Percentiles rank a stretch among this genome's conserved stretches.
Evolutionary conservation across 2,888 invertebrate genomes (phyloP).

Genomic region (Polydrusus cervinus): DNA sequence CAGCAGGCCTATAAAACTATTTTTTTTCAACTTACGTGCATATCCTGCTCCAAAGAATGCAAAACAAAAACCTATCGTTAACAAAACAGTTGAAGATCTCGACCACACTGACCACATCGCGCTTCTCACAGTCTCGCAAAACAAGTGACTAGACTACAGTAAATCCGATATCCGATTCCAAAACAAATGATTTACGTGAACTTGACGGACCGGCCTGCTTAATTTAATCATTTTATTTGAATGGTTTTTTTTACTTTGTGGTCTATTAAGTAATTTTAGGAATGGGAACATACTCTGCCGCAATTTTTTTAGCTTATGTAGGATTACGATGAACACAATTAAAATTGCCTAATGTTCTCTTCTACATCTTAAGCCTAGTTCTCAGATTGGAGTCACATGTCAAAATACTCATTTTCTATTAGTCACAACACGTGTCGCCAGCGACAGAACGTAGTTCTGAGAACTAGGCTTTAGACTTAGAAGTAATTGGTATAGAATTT

Average conservation of each 20-base stretch:
- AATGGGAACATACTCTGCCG: neutral
- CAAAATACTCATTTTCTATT: too few species aligned
- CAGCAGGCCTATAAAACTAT: too few species aligned
- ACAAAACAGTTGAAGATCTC: conserved; percentile 1
- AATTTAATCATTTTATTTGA: conserved; percentile 20
- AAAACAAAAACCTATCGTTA: conserved; percentile 13
- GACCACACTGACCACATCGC: conserved; percentile 25
- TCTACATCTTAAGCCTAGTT: too few species aligned
- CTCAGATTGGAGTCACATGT: too few species aligned
- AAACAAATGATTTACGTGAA: conserved; percentile 20
- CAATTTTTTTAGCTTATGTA: neutral
- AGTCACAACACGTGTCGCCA: too few species aligned
- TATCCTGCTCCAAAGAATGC: neutral
- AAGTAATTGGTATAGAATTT: too few species aligned
- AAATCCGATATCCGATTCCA: neutral
- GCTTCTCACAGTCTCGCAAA: conserved; percentile 8
- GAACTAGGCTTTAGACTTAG: too few species aligned
- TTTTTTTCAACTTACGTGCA: conserved; percentile 7
- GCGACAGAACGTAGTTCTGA: too few species aligned
- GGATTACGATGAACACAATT: too few species aligned
- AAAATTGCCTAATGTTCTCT: too few species aligned
- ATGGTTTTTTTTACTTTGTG: neutral
- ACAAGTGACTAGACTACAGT: conserved; percentile 13
- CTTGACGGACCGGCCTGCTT: conserved; percentile 38
- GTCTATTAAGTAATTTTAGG: conserved; percentile 2